phyloP scores from a whole-genome alignment of 1,140 invertebrate genomes.

The Aphelenchoides fujianensis region DNA sequence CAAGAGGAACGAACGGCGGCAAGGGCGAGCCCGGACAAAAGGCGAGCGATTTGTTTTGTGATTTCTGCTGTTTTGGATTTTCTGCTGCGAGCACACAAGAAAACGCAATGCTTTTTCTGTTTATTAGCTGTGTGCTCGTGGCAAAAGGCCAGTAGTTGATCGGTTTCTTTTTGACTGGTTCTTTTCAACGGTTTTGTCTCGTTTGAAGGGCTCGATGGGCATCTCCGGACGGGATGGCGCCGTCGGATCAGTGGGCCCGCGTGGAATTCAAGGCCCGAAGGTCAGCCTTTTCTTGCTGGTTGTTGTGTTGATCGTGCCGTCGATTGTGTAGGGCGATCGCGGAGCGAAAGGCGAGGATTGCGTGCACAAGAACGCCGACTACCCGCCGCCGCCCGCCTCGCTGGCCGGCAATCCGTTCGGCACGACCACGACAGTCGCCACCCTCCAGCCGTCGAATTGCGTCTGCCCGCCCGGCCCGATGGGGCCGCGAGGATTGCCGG shows the following conservation, averaged over 20 bases:
- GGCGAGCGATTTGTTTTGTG: conserved; percentile 32
- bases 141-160: conserved; percentile 19
- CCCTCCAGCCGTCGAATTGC: background rate
- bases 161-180: conserved; percentile 22
- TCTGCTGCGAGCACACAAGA: no score
- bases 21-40: conserved; percentile 54
- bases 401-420: conserved; percentile 1
- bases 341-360: conserved; percentile 25
- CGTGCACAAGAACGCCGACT: conserved; percentile 1
- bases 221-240: conserved; percentile 39
- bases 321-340: conserved; percentile 36
- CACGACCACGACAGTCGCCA: background rate
- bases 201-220: conserved; percentile 38
- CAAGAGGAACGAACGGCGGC: no score
- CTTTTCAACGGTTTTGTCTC: conserved; percentile 16
- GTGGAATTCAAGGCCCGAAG: conserved; percentile 45
- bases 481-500: conserved; percentile 12
- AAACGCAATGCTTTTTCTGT: no score
- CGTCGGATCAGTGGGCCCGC: conserved; percentile 38
- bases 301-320: conserved; percentile 25
- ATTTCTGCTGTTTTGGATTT: no score
- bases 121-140: no score
- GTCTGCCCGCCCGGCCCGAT: conserved; percentile 32
- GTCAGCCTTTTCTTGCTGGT: conserved; percentile 33
- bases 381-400: conserved; percentile 5